Evolutionary conservation across 2,888 invertebrate genomes (phyloP), one percentile per base, ranked within the genome.

Genomic region (Sisyra nigra): DNA sequence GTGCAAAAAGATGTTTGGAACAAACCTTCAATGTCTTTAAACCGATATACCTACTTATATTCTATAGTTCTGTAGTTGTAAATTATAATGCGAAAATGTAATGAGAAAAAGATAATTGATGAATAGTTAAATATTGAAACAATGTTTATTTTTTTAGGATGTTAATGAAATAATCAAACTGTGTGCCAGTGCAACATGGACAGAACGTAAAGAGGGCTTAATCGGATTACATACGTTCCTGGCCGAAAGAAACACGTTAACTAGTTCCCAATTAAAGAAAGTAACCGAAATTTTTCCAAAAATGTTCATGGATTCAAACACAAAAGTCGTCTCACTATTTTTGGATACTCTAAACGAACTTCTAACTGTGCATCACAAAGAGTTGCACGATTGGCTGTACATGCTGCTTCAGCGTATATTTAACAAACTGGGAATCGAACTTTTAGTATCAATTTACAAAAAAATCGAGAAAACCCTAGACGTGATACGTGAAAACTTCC

Each of bases 261-360:
- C 72, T 1, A 72, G 74, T 3, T 69, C 73, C 1, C 87, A 91
- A 56, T 67, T 91, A 45, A 76, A 82, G 47, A 77, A 83, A 49
- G 76, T 93, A n/a, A 86, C 91, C 0, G 94, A 96, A 53, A 81
- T 91, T 48, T 87, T 94, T 56, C 85, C 89, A 48, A 85, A 89
- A 67, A 91, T 96, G 88, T 94, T 97, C 61, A 91, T 92, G 73
- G 96, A 97, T 63, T 87, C 92, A 2, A 89, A 96, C 66, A 76
- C 93, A 53, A 85, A 89, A 68, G 92, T 93, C 50, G 86, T 96
- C 66, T 85, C 87, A 39, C 67, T 94, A 46, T 91, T 94, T 62
- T 67, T 96, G 57, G 97, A 97, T 59, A 87, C 92, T 0, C 75
- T 97, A 33, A 85, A 86, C 54, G 93, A 93, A 58, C 70, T 96